Evolutionary conservation across 1,140 invertebrate genomes (phyloP).

Genomic region (Oreohelix idahoensis): DNA sequence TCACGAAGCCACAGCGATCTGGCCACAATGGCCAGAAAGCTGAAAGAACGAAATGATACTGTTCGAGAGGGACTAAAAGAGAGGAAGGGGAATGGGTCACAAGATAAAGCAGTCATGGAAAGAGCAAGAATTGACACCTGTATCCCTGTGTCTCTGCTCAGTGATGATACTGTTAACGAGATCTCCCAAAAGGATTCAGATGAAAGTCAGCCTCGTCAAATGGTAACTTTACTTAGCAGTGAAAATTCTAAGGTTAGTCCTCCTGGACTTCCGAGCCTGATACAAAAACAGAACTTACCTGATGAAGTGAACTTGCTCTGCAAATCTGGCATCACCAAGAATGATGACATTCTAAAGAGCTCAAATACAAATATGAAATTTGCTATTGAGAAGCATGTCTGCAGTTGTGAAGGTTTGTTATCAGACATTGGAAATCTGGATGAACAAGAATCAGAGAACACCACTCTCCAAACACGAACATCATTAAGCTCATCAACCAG

Average conservation of each 20-base stretch:
- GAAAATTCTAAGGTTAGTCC: background rate
- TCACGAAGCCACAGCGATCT: constrained; percentile 46
- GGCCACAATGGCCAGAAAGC: constrained; percentile 40
- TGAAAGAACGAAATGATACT: constrained; percentile 37
- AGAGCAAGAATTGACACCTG: background rate
- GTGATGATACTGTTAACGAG: too few species aligned
- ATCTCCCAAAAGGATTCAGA: too few species aligned
- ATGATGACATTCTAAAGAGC: too few species aligned
- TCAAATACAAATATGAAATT: too few species aligned
- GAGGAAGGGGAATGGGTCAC: background rate
- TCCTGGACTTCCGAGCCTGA: background rate
- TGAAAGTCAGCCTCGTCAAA: too few species aligned
- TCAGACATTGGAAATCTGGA: background rate
- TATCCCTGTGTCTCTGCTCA: too few species aligned
- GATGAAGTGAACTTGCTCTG: background rate
- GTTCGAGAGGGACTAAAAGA: constrained; percentile 10
- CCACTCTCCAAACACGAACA: too few species aligned
- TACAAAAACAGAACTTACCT: background rate
- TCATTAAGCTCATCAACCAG: too few species aligned
- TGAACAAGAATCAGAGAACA: background rate
- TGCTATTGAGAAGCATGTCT: too few species aligned
- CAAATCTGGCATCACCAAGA: background rate
- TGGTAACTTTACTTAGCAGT: too few species aligned
- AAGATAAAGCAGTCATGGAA: background rate
- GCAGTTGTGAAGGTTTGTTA: too few species aligned